Percentiles rank a stretch among this genome's conserved stretches.
Conservation (phyloP, 2,888 invertebrate species). For the Ecliptopera silaceata region DNA sequence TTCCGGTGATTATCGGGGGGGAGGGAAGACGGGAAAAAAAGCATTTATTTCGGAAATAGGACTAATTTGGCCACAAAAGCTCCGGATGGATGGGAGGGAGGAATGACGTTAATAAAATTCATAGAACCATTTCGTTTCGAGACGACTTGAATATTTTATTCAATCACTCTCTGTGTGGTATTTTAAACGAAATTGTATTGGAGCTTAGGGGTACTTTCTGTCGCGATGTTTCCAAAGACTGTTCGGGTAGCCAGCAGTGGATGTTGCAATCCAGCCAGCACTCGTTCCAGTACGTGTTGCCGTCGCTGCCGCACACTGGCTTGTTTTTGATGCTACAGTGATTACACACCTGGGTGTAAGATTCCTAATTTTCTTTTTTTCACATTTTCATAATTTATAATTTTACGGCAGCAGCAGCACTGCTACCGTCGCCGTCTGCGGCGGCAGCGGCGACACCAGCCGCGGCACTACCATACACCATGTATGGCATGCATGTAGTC, state of each 20-base stretch:
- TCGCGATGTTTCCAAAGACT: conserved; percentile 12
- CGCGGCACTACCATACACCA: conserved; percentile 3
- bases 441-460: neutral
- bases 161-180: conserved; percentile 3
- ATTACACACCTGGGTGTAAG: neutral
- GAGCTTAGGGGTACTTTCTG: conserved; percentile 28
- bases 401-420: conserved; percentile 1
- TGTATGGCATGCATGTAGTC: conserved; percentile 13
- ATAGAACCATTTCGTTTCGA: conserved; percentile 19
- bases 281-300: conserved; percentile 43
- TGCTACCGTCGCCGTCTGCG: neutral
- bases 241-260: conserved; percentile 22
- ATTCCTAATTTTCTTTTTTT: conserved; percentile 9
- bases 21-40: conserved; percentile 27
- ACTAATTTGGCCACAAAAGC: conserved; percentile 37
- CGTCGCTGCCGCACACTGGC: conserved; percentile 48
- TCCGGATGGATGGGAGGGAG: conserved; percentile 11
- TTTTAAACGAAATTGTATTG: conserved; percentile 1
- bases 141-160: conserved; percentile 19
- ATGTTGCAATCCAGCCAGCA: conserved; percentile 46
- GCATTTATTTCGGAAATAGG: conserved; percentile 38
- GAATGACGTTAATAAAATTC: conserved; percentile 6
- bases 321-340: conserved; percentile 34
- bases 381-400: too few species aligned
- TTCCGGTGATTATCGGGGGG: conserved; percentile 48